Evolutionary conservation across 2,797 vertebrate genomes (phyloP), one percentile per base, ranked within the genome.

Genomic region (Melanotaenia nigrans): DNA sequence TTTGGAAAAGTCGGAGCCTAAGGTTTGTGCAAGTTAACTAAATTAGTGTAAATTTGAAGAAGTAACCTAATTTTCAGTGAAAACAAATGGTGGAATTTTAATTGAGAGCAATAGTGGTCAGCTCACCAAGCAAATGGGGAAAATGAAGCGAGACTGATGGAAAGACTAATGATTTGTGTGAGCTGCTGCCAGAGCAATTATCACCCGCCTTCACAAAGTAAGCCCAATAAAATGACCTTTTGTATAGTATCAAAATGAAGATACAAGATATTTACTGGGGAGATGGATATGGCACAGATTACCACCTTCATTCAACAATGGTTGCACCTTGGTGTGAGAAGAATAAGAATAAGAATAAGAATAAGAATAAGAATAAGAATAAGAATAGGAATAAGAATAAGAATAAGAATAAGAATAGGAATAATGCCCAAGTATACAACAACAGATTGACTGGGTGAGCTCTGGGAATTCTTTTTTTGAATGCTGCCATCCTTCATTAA

Each of bases 31-130:
- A 88, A 86, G 88, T 92, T 93, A 93, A 94, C 87, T 92, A 88
- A 92, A 93, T 95, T 90, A 92, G 92, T 92, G 90, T 91, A 91
- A 89, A 94, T 94, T 93, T 93, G 90, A 87, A 90, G 87, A 90
- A 91, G 91, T 94, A 95, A 94, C 92, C 68, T 90, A 92, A 94
- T 95, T 95, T 92, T 69, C 77, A 85, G 86, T 79, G 88, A 93
- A 94, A 95, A 94, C 90, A 94, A 93, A 91, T 89, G 82, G 86
- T 61, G 65, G 89, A 92, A 93, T 94, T 94, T 94, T 90, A 92
- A 93, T 92, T 92, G 91, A 87, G 78, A 68, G 85, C 87, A 92
- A 92, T 89, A 85, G 87, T 54, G 67, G 82, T 83, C 84, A 86
- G 81, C 78, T 82, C 78, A 63, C 57, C 68, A 38, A 86, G 76